Evolutionary conservation across 30 jellyfish, hydroid and myxozoan genomes (phyloP), one percentile per base, ranked within the genome.

Genomic region (Catostylus mosaicus): DNA sequence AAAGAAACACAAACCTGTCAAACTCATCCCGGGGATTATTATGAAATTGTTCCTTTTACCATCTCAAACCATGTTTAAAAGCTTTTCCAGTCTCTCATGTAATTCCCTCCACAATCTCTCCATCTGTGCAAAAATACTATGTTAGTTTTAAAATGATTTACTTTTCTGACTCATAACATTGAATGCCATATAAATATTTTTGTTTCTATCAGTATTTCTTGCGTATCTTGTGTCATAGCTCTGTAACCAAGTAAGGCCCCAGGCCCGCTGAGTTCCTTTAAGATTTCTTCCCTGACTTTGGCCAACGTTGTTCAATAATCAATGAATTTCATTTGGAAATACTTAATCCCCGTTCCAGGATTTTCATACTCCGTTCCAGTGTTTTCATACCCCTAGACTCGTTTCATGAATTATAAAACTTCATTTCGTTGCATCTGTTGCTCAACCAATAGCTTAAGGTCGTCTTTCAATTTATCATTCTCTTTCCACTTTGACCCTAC

Each of bases 51-150:
- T 80, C 90, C 37, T 62, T 30, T 19, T 65, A 30, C 30, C 20
- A 23, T 14, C 19, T 19, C 30, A 81, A 50, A 54, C 67, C 77
- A 22, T 30, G 27, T n/a, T 81, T 81, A 83, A 81, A 65, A 6
- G 51, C 26, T 52, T 46, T 35, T 81, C 91, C 46, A 81, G 12
- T 29, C 83, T 64, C 35, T 48, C 75, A 37, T 36, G 84, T 6
- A 81, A 85, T 33, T 65, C 91, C 7, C 77, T 32, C 85, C 91
- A 81, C 84, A 76, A 81, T 32, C 85, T 27, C 59, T 81, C 91
- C 16, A 81, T 81, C 56, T 54, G n/a, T n/a, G n/a, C n/a, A n/a
- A n/a, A 54, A 54, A 54, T 54, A 32, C n/a, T n/a, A n/a, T n/a
- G n/a, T n/a, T n/a, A n/a, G n/a, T n/a, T n/a, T n/a, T n/a, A n/a